Percentiles rank a stretch among this genome's conserved stretches.
phyloP scores from a whole-genome alignment of 2,113 vertebrate species.

The Phylloscopus trochilus region DNA sequence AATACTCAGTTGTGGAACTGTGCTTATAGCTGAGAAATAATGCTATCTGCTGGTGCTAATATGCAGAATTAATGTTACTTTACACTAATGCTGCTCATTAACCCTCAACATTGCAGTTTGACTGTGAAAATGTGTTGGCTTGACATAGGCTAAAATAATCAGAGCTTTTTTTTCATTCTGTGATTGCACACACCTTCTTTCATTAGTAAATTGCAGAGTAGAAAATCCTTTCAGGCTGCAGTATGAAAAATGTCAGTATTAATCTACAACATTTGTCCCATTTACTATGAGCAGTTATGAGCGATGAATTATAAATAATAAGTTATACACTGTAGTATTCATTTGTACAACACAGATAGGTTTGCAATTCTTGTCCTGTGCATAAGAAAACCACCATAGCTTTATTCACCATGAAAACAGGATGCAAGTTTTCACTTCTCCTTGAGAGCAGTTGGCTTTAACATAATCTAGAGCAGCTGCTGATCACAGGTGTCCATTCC shows the following conservation, averaged over 20 bases:
- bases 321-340: not conserved
- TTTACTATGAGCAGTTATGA: slow-evolving; percentile 20
- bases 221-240: slow-evolving; percentile 32
- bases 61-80: not conserved
- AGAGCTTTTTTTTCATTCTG: slow-evolving; percentile 19
- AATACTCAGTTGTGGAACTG: not conserved
- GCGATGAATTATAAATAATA: slow-evolving; percentile 43
- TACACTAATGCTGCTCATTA: not conserved
- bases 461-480: not conserved
- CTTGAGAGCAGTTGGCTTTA: not conserved
- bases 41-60: not conserved
- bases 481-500: not conserved
- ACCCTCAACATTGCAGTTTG: not conserved
- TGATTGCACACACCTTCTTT: slow-evolving; percentile 41
- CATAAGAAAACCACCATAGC: not conserved
- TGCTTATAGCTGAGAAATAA: not conserved
- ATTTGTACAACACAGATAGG: not conserved
- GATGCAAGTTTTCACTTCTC: not conserved
- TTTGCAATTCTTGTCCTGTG: not conserved
- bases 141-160: slow-evolving; percentile 19
- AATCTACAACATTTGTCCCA: slow-evolving; percentile 34
- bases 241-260: slow-evolving; percentile 30
- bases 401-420: not conserved
- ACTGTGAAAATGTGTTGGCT: not conserved
- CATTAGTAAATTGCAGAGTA: slow-evolving; percentile 44